These are phyloP conservation scores for Bos indicus DNA, from an alignment of 2,113 vertebrate genomes.

Conservation along the genomic window DNA sequence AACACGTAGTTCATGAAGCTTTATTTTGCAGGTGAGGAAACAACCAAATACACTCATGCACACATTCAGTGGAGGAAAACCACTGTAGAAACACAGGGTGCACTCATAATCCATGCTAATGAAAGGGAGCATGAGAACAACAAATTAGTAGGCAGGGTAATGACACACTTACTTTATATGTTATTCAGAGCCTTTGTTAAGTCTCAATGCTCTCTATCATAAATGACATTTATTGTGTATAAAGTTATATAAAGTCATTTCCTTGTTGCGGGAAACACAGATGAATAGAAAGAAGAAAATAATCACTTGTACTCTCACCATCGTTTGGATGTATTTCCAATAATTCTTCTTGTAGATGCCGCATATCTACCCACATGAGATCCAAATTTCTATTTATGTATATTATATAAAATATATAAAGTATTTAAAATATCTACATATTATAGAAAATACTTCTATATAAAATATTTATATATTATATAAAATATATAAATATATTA, in stretches of 20 bases:
- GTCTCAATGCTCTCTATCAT: background rate
- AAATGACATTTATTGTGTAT: background rate
- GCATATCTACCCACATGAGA: background rate
- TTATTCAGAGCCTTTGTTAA: background rate
- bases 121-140: background rate
- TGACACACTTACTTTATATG: background rate
- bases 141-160: background rate
- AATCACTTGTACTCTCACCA: background rate
- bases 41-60: background rate
- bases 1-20: background rate
- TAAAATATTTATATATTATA: background rate
- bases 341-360: background rate
- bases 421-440: background rate
- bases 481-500: background rate
- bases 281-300: background rate
- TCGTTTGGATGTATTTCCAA: background rate
- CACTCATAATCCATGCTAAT: background rate
- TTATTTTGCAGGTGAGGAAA: background rate
- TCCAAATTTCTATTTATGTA: background rate
- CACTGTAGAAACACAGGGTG: background rate
- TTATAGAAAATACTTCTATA: background rate
- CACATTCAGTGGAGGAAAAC: background rate
- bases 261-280: background rate
- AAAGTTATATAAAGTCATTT: background rate
- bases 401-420: background rate